phyloP scores from a whole-genome alignment of 2,888 invertebrate species.

The Druceiella hillmani region DNA sequence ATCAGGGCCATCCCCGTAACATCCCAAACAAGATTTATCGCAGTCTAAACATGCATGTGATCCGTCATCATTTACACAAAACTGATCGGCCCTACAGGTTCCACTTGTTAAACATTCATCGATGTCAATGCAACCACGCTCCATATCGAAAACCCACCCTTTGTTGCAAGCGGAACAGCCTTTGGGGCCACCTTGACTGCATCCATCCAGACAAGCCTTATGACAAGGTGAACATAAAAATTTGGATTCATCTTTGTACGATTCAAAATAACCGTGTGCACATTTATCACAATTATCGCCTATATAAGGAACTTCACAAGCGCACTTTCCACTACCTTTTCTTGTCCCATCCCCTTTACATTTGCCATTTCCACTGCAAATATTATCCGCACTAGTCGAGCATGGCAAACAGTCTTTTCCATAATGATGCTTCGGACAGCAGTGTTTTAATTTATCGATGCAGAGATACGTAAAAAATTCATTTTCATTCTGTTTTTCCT shows the following conservation, averaged over 20 bases:
- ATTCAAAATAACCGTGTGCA: constrained; percentile 62
- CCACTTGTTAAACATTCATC: constrained; percentile 70
- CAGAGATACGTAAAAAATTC: constrained; percentile 64
- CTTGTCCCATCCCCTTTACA: constrained; percentile 82
- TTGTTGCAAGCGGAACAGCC: constrained; percentile 54
- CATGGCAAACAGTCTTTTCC: constrained; percentile 81
- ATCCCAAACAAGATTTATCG: constrained; percentile 78
- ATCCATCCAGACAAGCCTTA: constrained; percentile 68
- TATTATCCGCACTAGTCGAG: constrained; percentile 61
- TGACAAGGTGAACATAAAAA: constrained; percentile 77
- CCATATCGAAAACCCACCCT: constrained; percentile 70
- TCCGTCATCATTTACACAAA: constrained; percentile 87
- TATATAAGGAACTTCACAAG: constrained; percentile 76
- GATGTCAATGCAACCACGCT: constrained; percentile 76
- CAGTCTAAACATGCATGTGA: constrained; percentile 76
- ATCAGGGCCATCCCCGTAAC: constrained; percentile 87
- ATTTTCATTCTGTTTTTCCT: constrained; percentile 42
- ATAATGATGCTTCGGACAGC: constrained; percentile 81
- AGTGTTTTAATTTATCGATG: constrained; percentile 66
- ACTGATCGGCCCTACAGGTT: constrained; percentile 61
- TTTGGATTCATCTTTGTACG: constrained; percentile 69
- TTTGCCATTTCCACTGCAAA: constrained; percentile 81
- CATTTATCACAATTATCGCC: constrained; percentile 80
- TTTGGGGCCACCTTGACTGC: constrained; percentile 66
- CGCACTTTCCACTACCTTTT: constrained; percentile 88